phyloP scores from a whole-genome alignment of 2,888 invertebrate species.

The Yponomeuta malinellus region DNA sequence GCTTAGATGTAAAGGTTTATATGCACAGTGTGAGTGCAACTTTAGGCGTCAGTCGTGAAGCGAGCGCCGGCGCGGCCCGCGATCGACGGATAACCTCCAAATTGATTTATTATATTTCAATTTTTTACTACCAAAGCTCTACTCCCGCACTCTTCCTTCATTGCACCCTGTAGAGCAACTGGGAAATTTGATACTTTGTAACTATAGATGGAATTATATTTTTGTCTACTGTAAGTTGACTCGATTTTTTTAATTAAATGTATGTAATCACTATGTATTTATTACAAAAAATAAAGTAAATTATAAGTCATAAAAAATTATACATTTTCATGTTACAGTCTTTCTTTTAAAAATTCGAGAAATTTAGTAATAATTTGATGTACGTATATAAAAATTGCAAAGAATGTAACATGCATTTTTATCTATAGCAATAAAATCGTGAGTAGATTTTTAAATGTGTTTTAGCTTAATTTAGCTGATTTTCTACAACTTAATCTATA shows the following conservation, averaged over 20 bases:
- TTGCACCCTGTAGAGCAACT: constrained; percentile 27
- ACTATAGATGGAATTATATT: too few species aligned
- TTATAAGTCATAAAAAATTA: too few species aligned
- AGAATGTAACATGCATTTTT: too few species aligned
- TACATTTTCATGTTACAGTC: too few species aligned
- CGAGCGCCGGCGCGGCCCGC: constrained; percentile 29
- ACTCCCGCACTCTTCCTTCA: constrained; percentile 37
- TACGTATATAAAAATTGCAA: too few species aligned
- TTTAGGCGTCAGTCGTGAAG: constrained; percentile 38
- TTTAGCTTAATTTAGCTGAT: neutral
- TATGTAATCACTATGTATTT: too few species aligned
- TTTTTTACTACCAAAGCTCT: constrained; percentile 44
- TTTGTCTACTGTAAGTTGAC: too few species aligned
- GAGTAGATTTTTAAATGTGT: neutral
- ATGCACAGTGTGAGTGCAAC: constrained; percentile 24
- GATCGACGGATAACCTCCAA: constrained; percentile 47
- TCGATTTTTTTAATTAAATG: too few species aligned
- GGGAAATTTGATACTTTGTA: constrained; percentile 26
- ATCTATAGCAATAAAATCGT: neutral
- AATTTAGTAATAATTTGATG: too few species aligned
- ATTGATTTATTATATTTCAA: constrained; percentile 52
- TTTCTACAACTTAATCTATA: neutral
- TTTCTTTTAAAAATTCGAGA: too few species aligned
- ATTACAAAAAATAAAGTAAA: too few species aligned
- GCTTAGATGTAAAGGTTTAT: too few species aligned